Conservation (phyloP, 2,888 invertebrate species). For the Aelia acuminata region DNA sequence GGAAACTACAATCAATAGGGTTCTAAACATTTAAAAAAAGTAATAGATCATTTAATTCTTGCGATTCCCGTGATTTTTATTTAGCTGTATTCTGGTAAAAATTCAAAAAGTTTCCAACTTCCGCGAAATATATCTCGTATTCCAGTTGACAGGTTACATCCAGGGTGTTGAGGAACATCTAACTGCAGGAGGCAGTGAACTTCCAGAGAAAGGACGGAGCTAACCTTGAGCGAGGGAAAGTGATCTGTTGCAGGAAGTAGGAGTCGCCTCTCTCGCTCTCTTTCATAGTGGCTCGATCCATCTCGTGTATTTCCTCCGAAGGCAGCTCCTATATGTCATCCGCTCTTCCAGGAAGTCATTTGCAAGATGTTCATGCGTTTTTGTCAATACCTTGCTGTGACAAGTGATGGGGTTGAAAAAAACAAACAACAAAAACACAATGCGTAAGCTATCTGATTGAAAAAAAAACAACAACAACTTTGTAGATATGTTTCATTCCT, state of each 20-base stretch:
- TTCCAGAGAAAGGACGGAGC: constrained; percentile 18
- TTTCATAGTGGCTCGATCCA: not conserved
- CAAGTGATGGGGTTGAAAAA: no score
- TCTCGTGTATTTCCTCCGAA: not conserved
- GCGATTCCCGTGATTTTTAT: no score
- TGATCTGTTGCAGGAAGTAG: constrained; percentile 39
- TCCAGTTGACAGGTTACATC: not conserved
- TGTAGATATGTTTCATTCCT: no score
- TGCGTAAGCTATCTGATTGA: no score
- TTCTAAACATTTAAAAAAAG: no score
- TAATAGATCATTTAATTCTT: no score
- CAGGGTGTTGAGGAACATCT: not conserved
- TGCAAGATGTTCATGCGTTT: not conserved
- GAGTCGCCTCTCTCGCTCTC: constrained; percentile 15
- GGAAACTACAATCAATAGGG: no score
- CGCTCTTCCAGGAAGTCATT: not conserved
- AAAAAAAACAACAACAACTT: no score
- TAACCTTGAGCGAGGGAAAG: constrained; percentile 7
- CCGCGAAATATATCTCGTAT: not conserved
- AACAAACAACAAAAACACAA: no score
- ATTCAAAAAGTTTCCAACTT: no score
- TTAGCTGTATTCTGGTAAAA: no score
- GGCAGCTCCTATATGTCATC: not conserved
- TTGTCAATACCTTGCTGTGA: not conserved
- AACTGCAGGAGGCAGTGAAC: not conserved